A percentile compares a stretch with the other conserved stretches of the same genome.
Evolutionary conservation across 1,140 invertebrate species (phyloP).

Genomic region (Drosophila nigrodunni): DNA sequence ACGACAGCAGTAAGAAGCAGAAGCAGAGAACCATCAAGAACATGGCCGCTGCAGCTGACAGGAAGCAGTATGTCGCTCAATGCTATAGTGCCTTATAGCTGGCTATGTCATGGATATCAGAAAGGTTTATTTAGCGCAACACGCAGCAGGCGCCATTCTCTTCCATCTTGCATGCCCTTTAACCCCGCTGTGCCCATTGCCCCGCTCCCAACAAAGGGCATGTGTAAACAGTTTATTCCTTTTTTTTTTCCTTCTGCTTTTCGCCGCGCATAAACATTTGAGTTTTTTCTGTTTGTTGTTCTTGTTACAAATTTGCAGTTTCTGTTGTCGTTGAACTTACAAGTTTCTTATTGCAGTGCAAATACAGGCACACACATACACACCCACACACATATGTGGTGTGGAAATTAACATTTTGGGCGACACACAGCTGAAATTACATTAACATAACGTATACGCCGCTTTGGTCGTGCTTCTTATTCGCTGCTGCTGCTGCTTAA

Average conservation of each 20-base stretch:
- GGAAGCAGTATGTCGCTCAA: slow-evolving; percentile 65
- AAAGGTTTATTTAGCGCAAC: slow-evolving; percentile 64
- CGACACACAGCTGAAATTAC: slow-evolving; percentile 57
- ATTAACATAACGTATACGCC: slow-evolving; percentile 77
- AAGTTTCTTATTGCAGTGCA: slow-evolving; percentile 78
- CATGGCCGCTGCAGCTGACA: slow-evolving; percentile 67
- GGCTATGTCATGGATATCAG: slow-evolving; percentile 42
- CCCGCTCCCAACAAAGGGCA: slow-evolving; percentile 45
- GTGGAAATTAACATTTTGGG: slow-evolving; percentile 46
- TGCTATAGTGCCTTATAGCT: slow-evolving; percentile 19
- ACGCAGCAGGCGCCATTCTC: slow-evolving; percentile 50
- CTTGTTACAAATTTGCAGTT: slow-evolving; percentile 61
- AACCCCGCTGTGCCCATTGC: not conserved
- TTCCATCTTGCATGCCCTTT: not conserved
- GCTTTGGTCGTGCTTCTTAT: not conserved
- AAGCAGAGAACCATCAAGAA: not conserved
- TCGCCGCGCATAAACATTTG: slow-evolving; percentile 34
- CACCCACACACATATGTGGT: not conserved
- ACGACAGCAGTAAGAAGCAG: not conserved
- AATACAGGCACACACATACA: slow-evolving; percentile 5
- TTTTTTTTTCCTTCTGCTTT: not conserved
- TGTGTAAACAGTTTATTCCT: slow-evolving; percentile 45
- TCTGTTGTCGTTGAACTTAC: slow-evolving; percentile 67
- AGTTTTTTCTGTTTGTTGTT: slow-evolving; percentile 30
- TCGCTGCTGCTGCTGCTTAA: slow-evolving; percentile 10